A percentile compares a stretch with the other conserved stretches of the same genome.
Evolutionary conservation across 2,797 vertebrate species (phyloP).

Genomic region (Mareca strepera): DNA sequence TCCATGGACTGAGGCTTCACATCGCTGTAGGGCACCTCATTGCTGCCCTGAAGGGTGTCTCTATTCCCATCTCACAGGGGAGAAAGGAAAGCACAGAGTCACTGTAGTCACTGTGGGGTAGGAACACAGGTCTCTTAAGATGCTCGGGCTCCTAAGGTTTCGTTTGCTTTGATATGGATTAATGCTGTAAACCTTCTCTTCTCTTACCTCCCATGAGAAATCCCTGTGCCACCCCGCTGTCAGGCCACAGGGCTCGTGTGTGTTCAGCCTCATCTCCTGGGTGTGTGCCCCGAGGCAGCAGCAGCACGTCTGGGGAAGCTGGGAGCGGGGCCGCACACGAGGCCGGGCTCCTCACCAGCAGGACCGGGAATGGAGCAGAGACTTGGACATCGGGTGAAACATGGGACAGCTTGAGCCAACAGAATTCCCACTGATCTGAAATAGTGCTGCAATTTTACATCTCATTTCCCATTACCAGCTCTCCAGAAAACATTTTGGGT

Average conservation of each 20-base stretch:
- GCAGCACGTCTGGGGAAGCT: background rate
- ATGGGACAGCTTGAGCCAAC: background rate
- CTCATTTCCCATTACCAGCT: background rate
- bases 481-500: background rate
- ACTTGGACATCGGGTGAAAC: background rate
- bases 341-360: background rate
- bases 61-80: background rate
- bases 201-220: background rate
- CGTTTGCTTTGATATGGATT: background rate
- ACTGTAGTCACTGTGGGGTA: background rate
- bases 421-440: background rate
- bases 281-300: background rate
- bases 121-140: background rate
- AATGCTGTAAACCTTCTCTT: background rate
- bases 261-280: background rate
- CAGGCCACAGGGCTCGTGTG: background rate
- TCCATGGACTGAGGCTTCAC: background rate
- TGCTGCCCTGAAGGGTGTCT: background rate
- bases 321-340: background rate
- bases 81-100: background rate
- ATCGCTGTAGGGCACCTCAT: background rate
- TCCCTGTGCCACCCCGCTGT: background rate
- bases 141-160: rapidly evolving
- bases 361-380: background rate
- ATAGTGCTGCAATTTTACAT: background rate